Conservation (phyloP, 2,113 vertebrate species). For the Heptranchias perlo region DNA sequence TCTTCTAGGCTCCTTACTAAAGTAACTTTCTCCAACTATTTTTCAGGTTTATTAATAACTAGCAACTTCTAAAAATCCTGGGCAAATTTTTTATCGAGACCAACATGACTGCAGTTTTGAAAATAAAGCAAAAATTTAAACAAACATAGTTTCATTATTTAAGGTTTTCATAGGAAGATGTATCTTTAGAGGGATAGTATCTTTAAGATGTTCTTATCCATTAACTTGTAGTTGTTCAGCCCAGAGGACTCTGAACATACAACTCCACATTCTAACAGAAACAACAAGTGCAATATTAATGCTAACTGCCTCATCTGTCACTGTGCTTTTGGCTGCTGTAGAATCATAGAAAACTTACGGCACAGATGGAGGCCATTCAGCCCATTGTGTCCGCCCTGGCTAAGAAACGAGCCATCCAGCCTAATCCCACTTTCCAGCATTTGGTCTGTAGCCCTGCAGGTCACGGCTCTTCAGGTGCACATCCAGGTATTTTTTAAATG, state of each 20-base stretch:
- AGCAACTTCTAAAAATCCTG: background rate
- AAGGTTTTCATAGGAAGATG: background rate
- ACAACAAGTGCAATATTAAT: background rate
- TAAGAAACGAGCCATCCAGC: too few species aligned
- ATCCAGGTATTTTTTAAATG: too few species aligned
- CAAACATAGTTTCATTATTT: background rate
- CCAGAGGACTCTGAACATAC: background rate
- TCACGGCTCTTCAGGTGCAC: too few species aligned
- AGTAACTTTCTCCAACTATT: background rate
- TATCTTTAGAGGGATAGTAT: background rate
- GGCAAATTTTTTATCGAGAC: background rate
- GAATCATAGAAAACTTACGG: too few species aligned
- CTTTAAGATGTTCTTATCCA: background rate
- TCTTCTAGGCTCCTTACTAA: background rate
- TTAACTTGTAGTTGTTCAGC: background rate
- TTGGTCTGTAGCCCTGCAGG: too few species aligned
- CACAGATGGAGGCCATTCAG: too few species aligned
- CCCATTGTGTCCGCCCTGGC: too few species aligned
- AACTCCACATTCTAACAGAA: background rate
- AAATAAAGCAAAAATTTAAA: background rate
- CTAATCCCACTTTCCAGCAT: too few species aligned
- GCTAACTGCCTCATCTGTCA: background rate
- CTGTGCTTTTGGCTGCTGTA: background rate
- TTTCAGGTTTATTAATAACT: background rate
- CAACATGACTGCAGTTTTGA: background rate